A percentile compares a stretch with the other conserved stretches of the same genome.
Conservation (phyloP, 2,113 vertebrate genomes). For the Rousettus leschenaultii region DNA sequence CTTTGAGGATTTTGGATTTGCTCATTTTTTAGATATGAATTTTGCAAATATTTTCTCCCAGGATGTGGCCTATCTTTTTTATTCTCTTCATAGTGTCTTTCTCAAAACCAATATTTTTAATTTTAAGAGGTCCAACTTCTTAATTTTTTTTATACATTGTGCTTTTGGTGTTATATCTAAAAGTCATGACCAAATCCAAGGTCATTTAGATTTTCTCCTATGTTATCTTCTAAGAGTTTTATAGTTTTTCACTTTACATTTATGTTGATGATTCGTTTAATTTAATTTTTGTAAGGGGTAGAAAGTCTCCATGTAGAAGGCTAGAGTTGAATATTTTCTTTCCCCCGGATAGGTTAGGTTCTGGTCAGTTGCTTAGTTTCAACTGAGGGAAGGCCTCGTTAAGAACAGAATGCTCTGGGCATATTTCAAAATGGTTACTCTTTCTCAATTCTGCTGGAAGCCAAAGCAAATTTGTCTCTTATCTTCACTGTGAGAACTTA, state of each 20-base stretch:
- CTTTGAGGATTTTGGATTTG: not conserved
- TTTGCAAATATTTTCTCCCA: not conserved
- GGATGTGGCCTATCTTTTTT: not conserved
- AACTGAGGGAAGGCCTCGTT: not conserved
- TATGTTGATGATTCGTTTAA: not conserved
- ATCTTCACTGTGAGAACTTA: not conserved
- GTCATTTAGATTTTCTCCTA: not conserved
- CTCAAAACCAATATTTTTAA: not conserved
- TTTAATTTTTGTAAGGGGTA: not conserved
- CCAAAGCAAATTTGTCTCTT: not conserved
- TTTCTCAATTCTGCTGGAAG: not conserved
- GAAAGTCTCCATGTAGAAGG: not conserved
- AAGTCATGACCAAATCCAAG: not conserved
- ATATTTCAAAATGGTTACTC: not conserved
- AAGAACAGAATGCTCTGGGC: not conserved
- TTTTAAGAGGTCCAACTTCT: not conserved
- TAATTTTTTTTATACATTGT: not conserved
- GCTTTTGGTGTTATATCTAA: not conserved
- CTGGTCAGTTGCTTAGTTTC: not conserved
- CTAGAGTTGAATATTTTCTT: not conserved
- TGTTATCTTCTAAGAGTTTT: not conserved
- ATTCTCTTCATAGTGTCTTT: not conserved
- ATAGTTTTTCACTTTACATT: not conserved
- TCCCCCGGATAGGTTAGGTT: not conserved
- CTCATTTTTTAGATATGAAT: not conserved